Percentiles rank a stretch among this genome's conserved stretches.
These are phyloP conservation scores for Goniozus legneri DNA, from an alignment of 1,140 invertebrate species.

Conservation along the genomic window DNA sequence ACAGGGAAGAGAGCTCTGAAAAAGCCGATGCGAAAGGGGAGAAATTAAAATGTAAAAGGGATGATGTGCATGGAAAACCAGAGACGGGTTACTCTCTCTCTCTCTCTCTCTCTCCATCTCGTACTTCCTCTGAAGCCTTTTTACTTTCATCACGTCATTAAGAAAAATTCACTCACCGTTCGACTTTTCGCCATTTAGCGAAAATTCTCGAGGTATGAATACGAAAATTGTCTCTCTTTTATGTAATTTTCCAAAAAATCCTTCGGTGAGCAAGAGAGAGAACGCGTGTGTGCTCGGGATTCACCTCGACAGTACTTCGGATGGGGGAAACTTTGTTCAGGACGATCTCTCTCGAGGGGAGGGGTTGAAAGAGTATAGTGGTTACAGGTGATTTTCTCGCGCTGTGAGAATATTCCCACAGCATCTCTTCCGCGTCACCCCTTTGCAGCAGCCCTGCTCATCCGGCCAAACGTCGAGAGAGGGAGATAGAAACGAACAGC, in stretches of 20 bases:
- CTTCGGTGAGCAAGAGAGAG: no score
- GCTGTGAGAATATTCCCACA: conserved; percentile 51
- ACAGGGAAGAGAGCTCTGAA: conserved; percentile 30
- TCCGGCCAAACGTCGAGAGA: no score
- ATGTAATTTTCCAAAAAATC: no score
- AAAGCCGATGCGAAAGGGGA: conserved; percentile 46
- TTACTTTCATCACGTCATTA: conserved; percentile 8
- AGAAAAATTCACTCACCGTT: background rate
- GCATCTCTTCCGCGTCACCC: conserved; percentile 33
- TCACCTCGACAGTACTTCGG: conserved; percentile 4
- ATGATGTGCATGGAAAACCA: conserved; percentile 47
- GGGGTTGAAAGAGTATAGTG: conserved; percentile 14
- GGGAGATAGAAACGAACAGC: no score
- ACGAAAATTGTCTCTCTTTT: background rate
- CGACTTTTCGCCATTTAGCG: background rate
- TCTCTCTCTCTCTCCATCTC: no score
- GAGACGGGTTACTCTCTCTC: conserved; percentile 16
- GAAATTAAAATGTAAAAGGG: conserved; percentile 54
- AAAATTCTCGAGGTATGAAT: background rate
- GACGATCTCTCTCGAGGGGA: conserved; percentile 8
- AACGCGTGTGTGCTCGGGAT: background rate
- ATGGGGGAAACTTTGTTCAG: conserved; percentile 22
- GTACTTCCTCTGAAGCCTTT: no score
- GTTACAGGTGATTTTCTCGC: conserved; percentile 44
- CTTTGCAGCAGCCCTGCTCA: conserved; percentile 2